Conservation (phyloP, 2,113 vertebrate genomes). For the Hippocampus abdominalis region DNA sequence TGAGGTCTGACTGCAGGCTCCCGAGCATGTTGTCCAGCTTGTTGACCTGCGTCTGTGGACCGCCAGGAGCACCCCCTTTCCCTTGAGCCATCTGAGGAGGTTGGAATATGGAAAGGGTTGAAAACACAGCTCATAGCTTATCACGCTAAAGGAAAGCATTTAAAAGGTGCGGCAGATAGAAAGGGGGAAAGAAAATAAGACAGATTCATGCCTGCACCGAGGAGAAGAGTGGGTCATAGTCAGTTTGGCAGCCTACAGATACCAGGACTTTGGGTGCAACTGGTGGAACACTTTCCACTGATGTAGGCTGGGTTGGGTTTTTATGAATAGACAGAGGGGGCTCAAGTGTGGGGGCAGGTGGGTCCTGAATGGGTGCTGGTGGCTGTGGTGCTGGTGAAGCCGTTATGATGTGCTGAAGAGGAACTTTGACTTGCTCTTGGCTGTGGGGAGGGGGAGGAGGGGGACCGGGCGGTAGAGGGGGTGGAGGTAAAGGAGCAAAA, state of each 20-base stretch:
- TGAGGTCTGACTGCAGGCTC: conserved; percentile 94
- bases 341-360: conserved; percentile 40
- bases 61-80: conserved; percentile 77
- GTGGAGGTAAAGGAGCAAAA: conserved; percentile 56
- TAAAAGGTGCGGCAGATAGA: conserved; percentile 25
- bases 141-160: not conserved
- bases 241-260: conserved; percentile 92
- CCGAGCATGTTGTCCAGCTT: conserved; percentile 98
- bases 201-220: conserved; percentile 78
- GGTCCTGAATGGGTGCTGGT: conserved; percentile 26
- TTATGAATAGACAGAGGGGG: conserved; percentile 44
- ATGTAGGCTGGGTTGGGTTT: conserved; percentile 42
- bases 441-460: conserved; percentile 33
- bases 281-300: conserved; percentile 49
- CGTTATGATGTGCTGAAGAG: conserved; percentile 32
- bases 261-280: conserved; percentile 70
- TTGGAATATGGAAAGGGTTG: conserved; percentile 6
- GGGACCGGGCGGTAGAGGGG: conserved; percentile 53
- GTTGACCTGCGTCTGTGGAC: conserved; percentile 84
- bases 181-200: conserved; percentile 22
- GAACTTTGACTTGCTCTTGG: conserved; percentile 34
- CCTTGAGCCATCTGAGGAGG: conserved; percentile 87
- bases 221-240: conserved; percentile 80
- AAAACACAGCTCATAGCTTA: not conserved
- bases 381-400: conserved; percentile 28